Evolutionary conservation across 2,888 invertebrate genomes (phyloP), one percentile per base, ranked within the genome.

Genomic region (Rotaria macrura): DNA sequence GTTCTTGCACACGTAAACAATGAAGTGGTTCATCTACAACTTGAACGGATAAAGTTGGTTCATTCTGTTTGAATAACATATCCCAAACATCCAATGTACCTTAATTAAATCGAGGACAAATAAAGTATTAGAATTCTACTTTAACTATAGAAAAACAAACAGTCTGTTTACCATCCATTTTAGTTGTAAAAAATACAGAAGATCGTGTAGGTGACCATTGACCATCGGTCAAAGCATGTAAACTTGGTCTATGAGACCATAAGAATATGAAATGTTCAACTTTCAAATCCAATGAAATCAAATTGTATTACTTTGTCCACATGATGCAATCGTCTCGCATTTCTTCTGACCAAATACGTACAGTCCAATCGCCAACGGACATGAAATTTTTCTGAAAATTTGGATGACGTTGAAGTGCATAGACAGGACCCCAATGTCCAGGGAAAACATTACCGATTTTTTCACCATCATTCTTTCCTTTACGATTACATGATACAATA

Each of bases 311-410:
- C 85, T 86, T 86, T 34, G 86, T 86, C 86, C 86, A 86, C 86
- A 86, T 94, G 86, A 97, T 95, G 0, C 95, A 93, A 52, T 96
- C 96, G 89, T 97, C 97, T 85, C 94, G 93, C 89, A 96, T 96
- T 90, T 97, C 97, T 91, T 97, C 97, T 9, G 96, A 95, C 96
- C 96, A 97, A 87, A 97, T 95, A 89, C 90, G 87, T n/a, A 96
- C 95, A 12, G 95, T 95, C 95, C 96, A 97, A 91, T 97, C 97
- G 0, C 97, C 97, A 9, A 97, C 94, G 0, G 96, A 95, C 84
- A 97, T 91, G 90, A 97, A 97, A 90, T 96, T 96, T 91, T 97
- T 97, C 0, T 96, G 93, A 91, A 96, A 96, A 14, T 95, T 95
- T 2, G 97, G 95, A 92, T 97, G 97, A 87, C 97, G 93, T 89